phyloP scores from a whole-genome alignment of 2,888 invertebrate genomes.

The Acanthosepion pharaonis region DNA sequence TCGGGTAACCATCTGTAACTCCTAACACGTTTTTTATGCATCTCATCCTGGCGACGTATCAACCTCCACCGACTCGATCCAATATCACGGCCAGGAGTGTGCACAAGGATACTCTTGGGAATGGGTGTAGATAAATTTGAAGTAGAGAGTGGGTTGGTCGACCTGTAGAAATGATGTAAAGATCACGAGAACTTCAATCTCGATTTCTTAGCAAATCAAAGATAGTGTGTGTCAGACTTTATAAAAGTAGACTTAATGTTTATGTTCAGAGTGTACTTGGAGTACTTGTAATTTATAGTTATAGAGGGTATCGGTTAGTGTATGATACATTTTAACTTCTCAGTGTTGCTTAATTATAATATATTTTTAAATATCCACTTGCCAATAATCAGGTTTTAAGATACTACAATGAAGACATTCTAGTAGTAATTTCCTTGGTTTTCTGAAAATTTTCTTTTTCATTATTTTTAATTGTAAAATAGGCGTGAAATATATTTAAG shows the following conservation, averaged over 20 bases:
- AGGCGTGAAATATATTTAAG: background rate
- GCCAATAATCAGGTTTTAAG: background rate
- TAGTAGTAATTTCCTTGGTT: background rate
- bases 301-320: background rate
- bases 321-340: background rate
- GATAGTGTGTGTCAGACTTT: background rate
- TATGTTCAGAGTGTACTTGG: background rate
- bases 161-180: background rate
- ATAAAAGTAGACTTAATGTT: background rate
- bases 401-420: no score
- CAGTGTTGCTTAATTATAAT: background rate
- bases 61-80: background rate
- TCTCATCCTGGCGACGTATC: background rate
- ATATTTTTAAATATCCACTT: background rate
- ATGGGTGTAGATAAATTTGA: background rate
- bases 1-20: slow-evolving; percentile 33
- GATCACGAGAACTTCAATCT: background rate
- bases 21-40: slow-evolving; percentile 6
- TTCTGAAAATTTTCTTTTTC: background rate
- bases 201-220: background rate
- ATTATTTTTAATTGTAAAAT: background rate
- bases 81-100: background rate
- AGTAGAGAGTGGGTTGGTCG: background rate
- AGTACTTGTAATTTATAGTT: background rate
- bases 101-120: background rate